Evolutionary conservation across 2,113 vertebrate genomes (phyloP), one percentile per base, ranked within the genome.

Genomic region (Sinocyclocheilus rhinocerous): DNA sequence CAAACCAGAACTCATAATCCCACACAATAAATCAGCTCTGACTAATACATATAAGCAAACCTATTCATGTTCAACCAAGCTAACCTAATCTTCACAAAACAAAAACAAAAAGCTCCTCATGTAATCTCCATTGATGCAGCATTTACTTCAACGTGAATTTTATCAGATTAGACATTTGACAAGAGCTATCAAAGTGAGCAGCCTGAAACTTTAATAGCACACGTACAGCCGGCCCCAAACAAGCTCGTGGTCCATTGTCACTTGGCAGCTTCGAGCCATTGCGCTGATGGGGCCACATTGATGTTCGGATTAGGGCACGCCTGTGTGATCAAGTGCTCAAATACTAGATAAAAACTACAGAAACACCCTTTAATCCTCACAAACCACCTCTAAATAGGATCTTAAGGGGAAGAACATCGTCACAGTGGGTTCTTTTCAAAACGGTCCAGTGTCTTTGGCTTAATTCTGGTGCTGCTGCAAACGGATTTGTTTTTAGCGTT

Each of bases 251-350:
- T 94, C 93, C 94, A 88, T 92, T 92, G 92, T 93, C 90, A 89
- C 95, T 92, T 95, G 94, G 95, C 95, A 95, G 96, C 95, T 95
- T 93, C 94, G 94, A 95, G 95, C 94, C 95, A 95, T 86, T 92
- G 95, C 94, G 95, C 93, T 97, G 97, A 98, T 94, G 94, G 97
- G 94, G 91, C 93, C 88, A 92, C 96, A 98, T 97, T 96, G 97
- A 97, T 96, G 96, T 97, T 95, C 89, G 95, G 96, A 97, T 99
- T 97, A 98, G 93, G 95, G 94, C 95, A 98, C 93, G 96, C 95
- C 94, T 97, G 96, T 94, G 92, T 96, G 97, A 99, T 98, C 97
- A 97, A 97, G 96, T 96, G 94, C 95, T 97, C 96, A 97, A 97
- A 96, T 95, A 94, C 93, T 92, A 95, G 96, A 97, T 97, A 96